Conservation (phyloP, 1,140 invertebrate genomes). For the Antheraea pernyi region DNA sequence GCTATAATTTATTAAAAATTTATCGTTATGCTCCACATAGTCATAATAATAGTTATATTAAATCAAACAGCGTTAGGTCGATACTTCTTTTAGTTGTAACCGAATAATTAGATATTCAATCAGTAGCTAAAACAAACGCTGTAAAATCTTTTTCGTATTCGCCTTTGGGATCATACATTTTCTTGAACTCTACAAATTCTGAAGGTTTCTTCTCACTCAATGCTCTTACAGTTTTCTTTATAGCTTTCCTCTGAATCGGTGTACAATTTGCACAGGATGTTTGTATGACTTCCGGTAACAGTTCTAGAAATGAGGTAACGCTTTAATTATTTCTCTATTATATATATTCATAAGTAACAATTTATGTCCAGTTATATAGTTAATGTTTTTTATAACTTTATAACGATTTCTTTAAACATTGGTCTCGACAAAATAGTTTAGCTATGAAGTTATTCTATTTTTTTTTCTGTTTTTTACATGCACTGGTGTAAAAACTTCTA, state of each 20-base stretch:
- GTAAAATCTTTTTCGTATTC: conserved; percentile 46
- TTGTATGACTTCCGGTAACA: conserved; percentile 84
- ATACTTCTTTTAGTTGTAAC: background rate
- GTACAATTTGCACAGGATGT: conserved; percentile 84
- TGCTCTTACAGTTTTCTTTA: conserved; percentile 80
- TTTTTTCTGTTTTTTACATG: no score
- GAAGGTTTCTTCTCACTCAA: conserved; percentile 47
- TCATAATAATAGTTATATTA: conserved; percentile 7
- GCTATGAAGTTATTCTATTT: no score
- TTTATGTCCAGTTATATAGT: no score
- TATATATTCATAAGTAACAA: background rate
- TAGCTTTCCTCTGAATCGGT: conserved; percentile 80
- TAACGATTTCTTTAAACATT: no score
- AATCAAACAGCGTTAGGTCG: background rate
- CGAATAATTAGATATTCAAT: conserved; percentile 20
- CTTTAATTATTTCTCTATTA: background rate
- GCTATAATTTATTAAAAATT: conserved; percentile 15
- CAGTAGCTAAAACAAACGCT: conserved; percentile 37
- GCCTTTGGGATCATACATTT: conserved; percentile 51
- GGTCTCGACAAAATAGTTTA: no score
- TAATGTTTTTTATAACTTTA: no score
- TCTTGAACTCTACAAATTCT: conserved; percentile 39
- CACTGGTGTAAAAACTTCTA: no score
- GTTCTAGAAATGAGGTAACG: conserved; percentile 68
- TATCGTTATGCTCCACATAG: conserved; percentile 34